Evolutionary conservation across 2,797 vertebrate species (phyloP).

Genomic region (Gymnothorax reevesii): DNA sequence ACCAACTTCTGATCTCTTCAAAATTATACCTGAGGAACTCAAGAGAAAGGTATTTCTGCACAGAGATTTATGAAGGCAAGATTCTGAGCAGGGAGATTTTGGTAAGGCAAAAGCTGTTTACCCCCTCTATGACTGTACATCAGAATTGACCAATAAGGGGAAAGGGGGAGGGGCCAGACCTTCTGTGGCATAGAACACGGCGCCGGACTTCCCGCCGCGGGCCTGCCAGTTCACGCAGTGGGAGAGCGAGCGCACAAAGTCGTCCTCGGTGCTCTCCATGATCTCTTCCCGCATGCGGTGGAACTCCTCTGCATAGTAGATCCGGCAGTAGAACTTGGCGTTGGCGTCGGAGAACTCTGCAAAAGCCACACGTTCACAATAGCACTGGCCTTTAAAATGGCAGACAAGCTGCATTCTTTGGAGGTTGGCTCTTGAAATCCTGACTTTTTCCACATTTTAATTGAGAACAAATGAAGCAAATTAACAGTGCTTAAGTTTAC

Average conservation of each 20-base stretch:
- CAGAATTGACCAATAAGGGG: not conserved
- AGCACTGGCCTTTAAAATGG: not conserved
- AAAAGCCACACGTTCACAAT: not conserved
- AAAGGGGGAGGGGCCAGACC: conserved; percentile 63
- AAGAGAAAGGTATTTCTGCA: too few relatives aligned
- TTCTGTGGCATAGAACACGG: conserved; percentile 95
- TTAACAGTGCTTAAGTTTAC: too few relatives aligned
- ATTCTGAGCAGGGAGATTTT: too few relatives aligned
- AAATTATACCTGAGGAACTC: too few relatives aligned
- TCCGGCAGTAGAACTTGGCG: conserved; percentile 96
- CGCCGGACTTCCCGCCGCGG: conserved; percentile 94
- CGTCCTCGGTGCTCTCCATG: conserved; percentile 91
- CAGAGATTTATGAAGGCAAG: too few relatives aligned
- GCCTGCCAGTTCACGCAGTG: conserved; percentile 98
- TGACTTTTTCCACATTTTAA: too few relatives aligned
- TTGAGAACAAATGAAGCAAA: too few relatives aligned
- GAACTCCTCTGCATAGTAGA: conserved; percentile 96
- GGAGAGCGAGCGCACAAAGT: conserved; percentile 92
- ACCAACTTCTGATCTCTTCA: too few relatives aligned
- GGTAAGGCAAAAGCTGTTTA: too few relatives aligned
- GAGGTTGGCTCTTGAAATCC: too few relatives aligned
- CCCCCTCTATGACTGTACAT: too few relatives aligned
- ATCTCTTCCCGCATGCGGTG: conserved; percentile 95
- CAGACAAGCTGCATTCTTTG: too few relatives aligned
- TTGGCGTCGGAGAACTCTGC: conserved; percentile 96